phyloP scores from a whole-genome alignment of 2,797 vertebrate genomes.

The Lagorchestes hirsutus region DNA sequence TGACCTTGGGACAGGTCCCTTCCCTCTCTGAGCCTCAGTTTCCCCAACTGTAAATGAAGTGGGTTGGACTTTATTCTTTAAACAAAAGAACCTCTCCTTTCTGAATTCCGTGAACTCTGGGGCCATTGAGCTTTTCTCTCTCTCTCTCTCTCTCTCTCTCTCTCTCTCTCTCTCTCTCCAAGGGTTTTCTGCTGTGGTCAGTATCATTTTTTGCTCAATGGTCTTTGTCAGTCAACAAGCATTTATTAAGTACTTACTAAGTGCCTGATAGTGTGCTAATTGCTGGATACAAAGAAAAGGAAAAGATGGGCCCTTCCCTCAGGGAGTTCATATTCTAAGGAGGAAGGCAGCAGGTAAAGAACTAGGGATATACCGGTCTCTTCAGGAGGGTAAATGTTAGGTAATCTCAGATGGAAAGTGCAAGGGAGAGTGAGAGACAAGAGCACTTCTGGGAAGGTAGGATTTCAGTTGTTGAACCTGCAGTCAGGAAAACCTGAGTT shows the following conservation, averaged over 20 bases:
- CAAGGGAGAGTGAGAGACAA: neutral
- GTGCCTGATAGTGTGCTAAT: neutral
- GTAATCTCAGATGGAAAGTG: neutral
- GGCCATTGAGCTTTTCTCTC: neutral
- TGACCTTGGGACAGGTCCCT: neutral
- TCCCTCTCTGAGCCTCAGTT: neutral
- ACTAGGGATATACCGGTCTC: neutral
- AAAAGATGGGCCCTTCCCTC: neutral
- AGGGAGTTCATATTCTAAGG: neutral
- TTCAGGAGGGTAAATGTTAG: neutral
- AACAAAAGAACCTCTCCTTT: neutral
- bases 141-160: neutral
- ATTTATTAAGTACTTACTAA: neutral
- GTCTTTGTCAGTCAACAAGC: neutral
- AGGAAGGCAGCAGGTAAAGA: neutral
- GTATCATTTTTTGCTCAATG: neutral
- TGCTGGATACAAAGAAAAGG: neutral
- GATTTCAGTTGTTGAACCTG: neutral
- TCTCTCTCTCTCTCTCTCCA: neutral
- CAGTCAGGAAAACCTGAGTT: neutral
- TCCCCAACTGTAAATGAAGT: neutral
- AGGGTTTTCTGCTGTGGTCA: neutral
- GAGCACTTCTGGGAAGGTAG: neutral
- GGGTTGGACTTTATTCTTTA: neutral
- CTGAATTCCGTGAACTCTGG: neutral